Percentiles rank a stretch among this genome's conserved stretches.
These are phyloP conservation scores for Trogon surrucura DNA, from an alignment of 2,113 vertebrate genomes.

Conservation along the genomic window DNA sequence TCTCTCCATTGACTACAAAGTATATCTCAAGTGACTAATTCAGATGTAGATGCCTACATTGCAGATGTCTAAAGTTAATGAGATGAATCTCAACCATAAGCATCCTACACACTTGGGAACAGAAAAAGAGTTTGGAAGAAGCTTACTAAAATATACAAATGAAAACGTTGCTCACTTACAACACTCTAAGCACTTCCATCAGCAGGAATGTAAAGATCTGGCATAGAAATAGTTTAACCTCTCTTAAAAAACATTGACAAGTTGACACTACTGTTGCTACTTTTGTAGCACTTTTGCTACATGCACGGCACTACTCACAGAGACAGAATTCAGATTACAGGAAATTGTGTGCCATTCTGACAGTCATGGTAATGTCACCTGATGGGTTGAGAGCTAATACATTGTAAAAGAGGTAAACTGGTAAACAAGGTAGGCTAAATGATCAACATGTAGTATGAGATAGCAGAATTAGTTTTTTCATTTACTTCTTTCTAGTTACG, in stretches of 20 bases:
- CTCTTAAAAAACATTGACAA: neutral
- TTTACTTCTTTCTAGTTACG: neutral
- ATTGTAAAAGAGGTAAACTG: neutral
- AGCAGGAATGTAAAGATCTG: neutral
- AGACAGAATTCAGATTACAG: neutral
- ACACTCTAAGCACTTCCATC: neutral
- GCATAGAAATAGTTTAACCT: neutral
- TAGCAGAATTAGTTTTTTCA: neutral
- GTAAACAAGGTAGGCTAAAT: neutral
- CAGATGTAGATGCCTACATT: neutral
- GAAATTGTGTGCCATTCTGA: neutral
- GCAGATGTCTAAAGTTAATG: conserved; percentile 8
- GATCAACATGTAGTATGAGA: neutral
- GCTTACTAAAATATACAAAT: neutral
- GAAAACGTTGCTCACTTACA: neutral
- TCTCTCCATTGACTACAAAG: neutral
- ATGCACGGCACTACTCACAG: rapidly evolving
- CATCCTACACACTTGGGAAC: neutral
- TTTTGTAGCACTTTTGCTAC: neutral
- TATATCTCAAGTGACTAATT: neutral
- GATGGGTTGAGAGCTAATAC: neutral
- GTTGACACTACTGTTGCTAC: neutral
- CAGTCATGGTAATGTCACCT: neutral
- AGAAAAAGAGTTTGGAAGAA: neutral
- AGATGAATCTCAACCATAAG: neutral